Base-by-base conservation (phyloP, 2,888 invertebrate genomes). In the Ashinkailepas kermadecensis region DNA sequence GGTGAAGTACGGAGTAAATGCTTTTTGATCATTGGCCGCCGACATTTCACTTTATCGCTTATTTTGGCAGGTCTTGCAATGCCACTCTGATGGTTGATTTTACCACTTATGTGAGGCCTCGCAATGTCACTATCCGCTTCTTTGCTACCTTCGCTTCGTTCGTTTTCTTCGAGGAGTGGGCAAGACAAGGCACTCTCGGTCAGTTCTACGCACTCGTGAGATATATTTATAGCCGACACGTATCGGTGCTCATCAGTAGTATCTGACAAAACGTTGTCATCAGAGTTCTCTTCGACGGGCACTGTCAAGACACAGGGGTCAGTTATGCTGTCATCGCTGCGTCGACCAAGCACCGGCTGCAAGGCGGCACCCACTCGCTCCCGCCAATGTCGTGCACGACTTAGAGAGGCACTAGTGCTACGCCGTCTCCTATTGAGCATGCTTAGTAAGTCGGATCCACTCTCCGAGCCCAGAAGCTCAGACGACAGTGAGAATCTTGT, bases 381-480 rank as follows among this genome's bases (percentile, higher is more conserved):
- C 15, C 70, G 70, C 70, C 70, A 70, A 15, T 13, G 25, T 13
- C 15, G 25, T 8, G 70, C 70, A 4, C 25, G 70, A 10, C 12
- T 23, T 13, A 70, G 70, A 25, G 70, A 70, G 25, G 70, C 70
- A 7, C 70, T 25, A 4, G 70, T 70, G 3, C 39, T 15, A 39
- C 95, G 87, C 96, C 97, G 88, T 97, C 98, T 85, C 96, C 95
- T 87, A 92, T 93, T 88, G 97, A 98, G 88, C 95, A 97, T 4
- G 0, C 95, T 95, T 88, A 94, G 94, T 83, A 93, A 94, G 86
- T 93, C 93, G 18, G 91, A 89, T 83, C 90, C 88, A 93, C 95
- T 95, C 7, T 39, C 39, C 39, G 39, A 39, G 97, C 97, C 90
- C 97, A 97, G 89, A 97, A 97, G 3, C 97, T 97, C 15, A 97